A percentile compares a stretch with the other conserved stretches of the same genome.
Conservation (phyloP, 2,113 vertebrate genomes). For the Pelmatolapia mariae region DNA sequence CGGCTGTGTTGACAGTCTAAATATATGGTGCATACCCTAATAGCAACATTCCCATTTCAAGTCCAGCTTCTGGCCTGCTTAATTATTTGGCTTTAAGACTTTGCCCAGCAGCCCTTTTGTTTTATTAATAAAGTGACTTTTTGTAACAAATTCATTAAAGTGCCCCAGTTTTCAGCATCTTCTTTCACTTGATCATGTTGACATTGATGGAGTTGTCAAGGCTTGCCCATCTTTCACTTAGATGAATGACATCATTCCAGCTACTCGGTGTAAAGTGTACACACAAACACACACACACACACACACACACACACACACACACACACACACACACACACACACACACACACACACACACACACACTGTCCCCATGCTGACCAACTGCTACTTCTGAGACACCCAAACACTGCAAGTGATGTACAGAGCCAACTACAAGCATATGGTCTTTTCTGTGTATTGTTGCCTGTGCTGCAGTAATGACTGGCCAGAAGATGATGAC, state of each 20-base stretch:
- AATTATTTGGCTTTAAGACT: neutral
- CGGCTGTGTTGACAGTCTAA: neutral
- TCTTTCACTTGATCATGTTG: neutral
- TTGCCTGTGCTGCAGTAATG: conserved; percentile 17
- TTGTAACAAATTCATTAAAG: neutral
- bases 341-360: neutral
- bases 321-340: neutral
- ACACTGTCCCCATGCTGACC: neutral
- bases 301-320: no score
- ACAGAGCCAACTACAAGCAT: neutral
- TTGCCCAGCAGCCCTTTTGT: neutral
- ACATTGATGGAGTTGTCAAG: neutral
- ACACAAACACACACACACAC: neutral
- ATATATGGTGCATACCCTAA: neutral
- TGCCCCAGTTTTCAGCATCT: neutral
- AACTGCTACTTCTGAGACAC: neutral
- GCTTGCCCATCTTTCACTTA: neutral
- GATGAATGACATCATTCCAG: neutral
- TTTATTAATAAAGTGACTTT: neutral
- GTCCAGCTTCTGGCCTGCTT: neutral
- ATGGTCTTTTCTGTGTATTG: conserved; percentile 17
- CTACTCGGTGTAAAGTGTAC: neutral
- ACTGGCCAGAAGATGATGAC: neutral
- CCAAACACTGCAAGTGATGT: neutral
- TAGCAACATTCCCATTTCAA: neutral